Percentiles rank a stretch among this genome's conserved stretches.
phyloP scores from a whole-genome alignment of 2,113 vertebrate genomes.

The Laticauda colubrina region DNA sequence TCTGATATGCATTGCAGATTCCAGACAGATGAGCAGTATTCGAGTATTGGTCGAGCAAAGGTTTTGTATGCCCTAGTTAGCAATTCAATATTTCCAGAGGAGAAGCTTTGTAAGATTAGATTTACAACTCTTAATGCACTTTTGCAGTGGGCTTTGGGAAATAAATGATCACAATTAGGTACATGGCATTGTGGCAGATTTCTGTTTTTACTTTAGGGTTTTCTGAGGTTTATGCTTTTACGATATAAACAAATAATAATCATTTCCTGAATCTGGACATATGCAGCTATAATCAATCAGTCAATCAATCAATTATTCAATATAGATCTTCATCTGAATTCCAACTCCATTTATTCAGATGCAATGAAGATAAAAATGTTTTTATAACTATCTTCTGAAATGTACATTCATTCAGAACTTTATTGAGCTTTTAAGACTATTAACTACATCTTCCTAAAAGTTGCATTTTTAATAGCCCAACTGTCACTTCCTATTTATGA shows the following conservation, averaged over 20 bases:
- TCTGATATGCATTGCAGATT: too few relatives aligned
- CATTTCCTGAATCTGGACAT: neutral
- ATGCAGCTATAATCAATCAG: neutral
- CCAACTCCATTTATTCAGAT: neutral
- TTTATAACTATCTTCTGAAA: neutral
- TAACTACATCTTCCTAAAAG: neutral
- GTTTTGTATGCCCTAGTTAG: too few relatives aligned
- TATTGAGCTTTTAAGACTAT: neutral
- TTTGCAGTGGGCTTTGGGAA: neutral
- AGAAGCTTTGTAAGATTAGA: too few relatives aligned
- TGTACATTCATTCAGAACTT: neutral
- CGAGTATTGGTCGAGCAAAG: too few relatives aligned
- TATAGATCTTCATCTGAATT: neutral
- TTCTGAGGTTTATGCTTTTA: neutral
- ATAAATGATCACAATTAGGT: neutral
- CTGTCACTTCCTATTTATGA: neutral
- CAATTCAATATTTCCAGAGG: too few relatives aligned
- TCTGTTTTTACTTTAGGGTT: neutral
- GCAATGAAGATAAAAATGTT: neutral
- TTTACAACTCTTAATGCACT: neutral
- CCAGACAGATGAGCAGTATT: too few relatives aligned
- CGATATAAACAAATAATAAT: neutral
- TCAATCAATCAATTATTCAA: neutral
- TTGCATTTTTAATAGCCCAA: neutral
- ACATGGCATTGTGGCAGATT: neutral